A percentile compares a stretch with the other conserved stretches of the same genome.
Evolutionary conservation across 2,113 vertebrate species (phyloP).

Genomic region (Lasiurus cinereus): DNA sequence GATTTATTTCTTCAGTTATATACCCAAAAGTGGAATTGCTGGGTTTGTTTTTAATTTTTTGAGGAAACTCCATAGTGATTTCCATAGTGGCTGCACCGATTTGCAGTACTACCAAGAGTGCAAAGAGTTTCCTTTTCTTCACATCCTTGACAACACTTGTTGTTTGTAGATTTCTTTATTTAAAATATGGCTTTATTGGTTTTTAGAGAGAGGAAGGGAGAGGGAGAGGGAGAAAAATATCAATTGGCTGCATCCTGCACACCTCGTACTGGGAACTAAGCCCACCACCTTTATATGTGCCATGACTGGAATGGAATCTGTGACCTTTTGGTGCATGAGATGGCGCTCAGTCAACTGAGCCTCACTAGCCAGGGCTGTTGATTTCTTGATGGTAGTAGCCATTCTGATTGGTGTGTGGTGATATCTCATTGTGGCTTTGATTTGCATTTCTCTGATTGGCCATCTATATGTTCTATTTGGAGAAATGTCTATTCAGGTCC

Average conservation of each 20-base stretch:
- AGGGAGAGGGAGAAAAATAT: too few relatives aligned
- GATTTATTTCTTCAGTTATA: not conserved
- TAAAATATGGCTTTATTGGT: too few relatives aligned
- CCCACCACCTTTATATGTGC: too few relatives aligned
- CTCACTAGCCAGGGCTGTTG: not conserved
- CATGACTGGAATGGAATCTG: too few relatives aligned
- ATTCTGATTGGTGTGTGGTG: not conserved
- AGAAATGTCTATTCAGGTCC: not conserved
- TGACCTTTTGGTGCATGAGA: too few relatives aligned
- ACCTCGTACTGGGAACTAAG: too few relatives aligned
- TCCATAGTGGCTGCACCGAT: not conserved
- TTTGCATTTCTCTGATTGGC: not conserved
- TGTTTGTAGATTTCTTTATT: too few relatives aligned
- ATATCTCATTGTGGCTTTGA: not conserved
- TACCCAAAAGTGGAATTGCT: not conserved
- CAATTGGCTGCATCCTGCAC: too few relatives aligned
- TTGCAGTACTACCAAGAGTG: not conserved
- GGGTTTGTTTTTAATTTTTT: not conserved
- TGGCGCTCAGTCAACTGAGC: too few relatives aligned
- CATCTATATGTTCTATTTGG: not conserved
- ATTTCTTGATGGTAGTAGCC: not conserved
- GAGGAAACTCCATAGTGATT: not conserved
- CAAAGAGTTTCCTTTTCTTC: not conserved
- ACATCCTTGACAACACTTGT: not conserved
- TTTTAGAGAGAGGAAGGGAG: too few relatives aligned